Percentiles rank a stretch among this genome's conserved stretches.
phyloP scores from a whole-genome alignment of 2,113 vertebrate genomes.

The Gracilinanus agilis region DNA sequence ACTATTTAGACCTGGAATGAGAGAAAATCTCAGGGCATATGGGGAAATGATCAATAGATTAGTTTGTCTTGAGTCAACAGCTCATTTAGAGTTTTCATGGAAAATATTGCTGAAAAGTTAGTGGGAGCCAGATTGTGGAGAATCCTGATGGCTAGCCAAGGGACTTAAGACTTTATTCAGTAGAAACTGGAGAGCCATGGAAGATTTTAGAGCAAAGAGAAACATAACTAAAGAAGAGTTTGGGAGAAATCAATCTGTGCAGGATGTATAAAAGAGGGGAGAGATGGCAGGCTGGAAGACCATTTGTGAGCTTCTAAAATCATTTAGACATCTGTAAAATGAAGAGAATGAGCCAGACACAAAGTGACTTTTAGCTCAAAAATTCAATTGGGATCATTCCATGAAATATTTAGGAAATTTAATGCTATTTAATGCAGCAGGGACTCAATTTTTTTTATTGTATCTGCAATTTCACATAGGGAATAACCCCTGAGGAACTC shows the following conservation, averaged over 20 bases:
- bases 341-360: neutral
- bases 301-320: neutral
- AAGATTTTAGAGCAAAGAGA: neutral
- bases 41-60: neutral
- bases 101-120: neutral
- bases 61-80: neutral
- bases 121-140: neutral
- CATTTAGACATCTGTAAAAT: neutral
- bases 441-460: neutral
- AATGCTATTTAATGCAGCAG: neutral
- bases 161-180: neutral
- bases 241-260: neutral
- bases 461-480: neutral
- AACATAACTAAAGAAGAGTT: neutral
- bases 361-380: neutral
- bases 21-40: neutral
- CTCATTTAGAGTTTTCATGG: neutral
- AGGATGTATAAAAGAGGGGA: neutral
- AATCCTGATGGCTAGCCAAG: neutral
- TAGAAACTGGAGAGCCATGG: neutral
- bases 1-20: neutral
- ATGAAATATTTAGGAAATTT: neutral
- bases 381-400: neutral
- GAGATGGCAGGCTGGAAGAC: neutral
- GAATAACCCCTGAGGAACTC: neutral